These are phyloP conservation scores for Tachina fera DNA, from an alignment of 2,888 invertebrate species.

Conservation along the genomic window DNA sequence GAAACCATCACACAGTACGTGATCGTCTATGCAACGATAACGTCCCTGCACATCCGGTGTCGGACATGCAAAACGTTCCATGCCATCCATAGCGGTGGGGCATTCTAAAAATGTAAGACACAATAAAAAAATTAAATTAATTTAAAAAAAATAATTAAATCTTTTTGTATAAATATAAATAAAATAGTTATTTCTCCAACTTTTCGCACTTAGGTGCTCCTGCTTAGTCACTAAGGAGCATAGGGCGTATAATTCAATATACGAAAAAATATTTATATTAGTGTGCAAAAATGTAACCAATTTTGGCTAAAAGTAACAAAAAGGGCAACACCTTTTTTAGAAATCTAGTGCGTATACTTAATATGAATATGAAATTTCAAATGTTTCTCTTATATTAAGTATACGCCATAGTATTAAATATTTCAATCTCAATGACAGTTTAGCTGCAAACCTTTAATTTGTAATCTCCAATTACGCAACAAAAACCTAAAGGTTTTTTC, in stretches of 20 bases:
- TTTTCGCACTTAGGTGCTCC: no score
- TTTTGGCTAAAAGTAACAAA: no score
- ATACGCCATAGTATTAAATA: neutral
- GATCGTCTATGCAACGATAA: conserved; percentile 97
- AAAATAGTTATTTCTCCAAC: no score
- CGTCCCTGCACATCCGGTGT: conserved; percentile 95
- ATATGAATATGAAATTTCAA: neutral
- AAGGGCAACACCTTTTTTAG: neutral
- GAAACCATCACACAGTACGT: conserved; percentile 96
- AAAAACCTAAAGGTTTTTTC: neutral
- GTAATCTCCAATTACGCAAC: neutral
- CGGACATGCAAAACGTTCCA: conserved; percentile 97
- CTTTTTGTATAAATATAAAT: no score
- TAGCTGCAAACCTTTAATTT: neutral
- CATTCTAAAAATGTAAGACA: conserved; percentile 88
- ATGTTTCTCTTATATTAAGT: neutral
- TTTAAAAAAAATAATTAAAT: conserved; percentile 59
- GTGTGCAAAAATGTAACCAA: no score
- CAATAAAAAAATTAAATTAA: conserved; percentile 34
- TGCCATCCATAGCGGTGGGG: conserved; percentile 95
- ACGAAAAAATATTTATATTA: no score
- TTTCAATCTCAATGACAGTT: neutral
- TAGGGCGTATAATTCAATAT: no score
- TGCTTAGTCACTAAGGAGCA: no score
- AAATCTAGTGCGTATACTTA: neutral